Evolutionary conservation across 2,888 invertebrate genomes (phyloP), one percentile per base, ranked within the genome.

Genomic region (Hemithea aestivaria): DNA sequence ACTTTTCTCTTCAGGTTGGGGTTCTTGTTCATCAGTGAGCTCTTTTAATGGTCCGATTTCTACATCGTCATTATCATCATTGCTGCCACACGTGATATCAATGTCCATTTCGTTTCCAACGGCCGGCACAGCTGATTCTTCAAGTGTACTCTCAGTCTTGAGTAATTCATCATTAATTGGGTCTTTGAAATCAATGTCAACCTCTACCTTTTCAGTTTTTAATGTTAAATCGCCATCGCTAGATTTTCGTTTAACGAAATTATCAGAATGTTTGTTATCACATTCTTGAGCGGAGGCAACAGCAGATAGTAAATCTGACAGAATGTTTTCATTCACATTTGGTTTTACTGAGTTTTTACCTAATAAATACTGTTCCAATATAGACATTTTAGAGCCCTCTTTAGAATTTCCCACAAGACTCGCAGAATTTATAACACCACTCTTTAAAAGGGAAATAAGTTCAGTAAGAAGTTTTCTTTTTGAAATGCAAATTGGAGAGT

Each of bases 401-500:
- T 81, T 84, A 28, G 66, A 60, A 62, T 72, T 76, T n/a, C 68
- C 62, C 7, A 84, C 48, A 48, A 87, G 68, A 44, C 58, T 67
- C 1, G 79, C 76, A 1, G 89, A 79, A 49, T 88, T 88, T 25
- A 85, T 58, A 11, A 63, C 66, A 38, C 91, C 93, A 2, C 91
- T 91, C 91, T 66, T 92, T 77, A 63, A 91, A 62, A 54, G 91
- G 60, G 39, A 88, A 56, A 54, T 92, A 30, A 95, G 73, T 58
- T 94, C 92, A 51, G 91, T 90, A 30, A 94, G 89, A 2, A 95
- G 83, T 53, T 90, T 89, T 3, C 90, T 90, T 65, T 93, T 92
- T 64, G 92, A 92, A 34, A 94, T 83, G 66, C 96, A 96, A 28
- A 93, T 73, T 0, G 96, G 94, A 0, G 96, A 96, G 67, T 94